Percentiles rank a stretch among this genome's conserved stretches.
These are phyloP conservation scores for Notothenia coriiceps DNA, from an alignment of 2,113 vertebrate species.

Conservation along the genomic window DNA sequence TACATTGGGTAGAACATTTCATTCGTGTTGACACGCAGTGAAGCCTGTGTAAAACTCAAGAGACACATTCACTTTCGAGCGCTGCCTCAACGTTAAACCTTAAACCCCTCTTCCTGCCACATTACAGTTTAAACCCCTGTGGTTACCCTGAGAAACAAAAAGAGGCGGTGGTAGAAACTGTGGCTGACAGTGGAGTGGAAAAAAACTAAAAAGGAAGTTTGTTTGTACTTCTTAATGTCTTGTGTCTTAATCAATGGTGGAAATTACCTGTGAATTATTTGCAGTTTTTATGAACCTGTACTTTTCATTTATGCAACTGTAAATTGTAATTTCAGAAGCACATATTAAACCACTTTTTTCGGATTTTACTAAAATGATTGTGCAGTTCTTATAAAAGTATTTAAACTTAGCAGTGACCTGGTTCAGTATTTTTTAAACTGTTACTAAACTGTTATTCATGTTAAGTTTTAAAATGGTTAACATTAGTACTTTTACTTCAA, in stretches of 20 bases:
- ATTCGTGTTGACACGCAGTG: background rate
- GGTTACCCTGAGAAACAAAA: background rate
- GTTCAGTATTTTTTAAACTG: too few relatives aligned
- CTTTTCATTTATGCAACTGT: background rate
- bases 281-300: background rate
- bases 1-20: background rate
- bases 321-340: background rate
- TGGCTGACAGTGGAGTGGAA: background rate
- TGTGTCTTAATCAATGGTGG: background rate
- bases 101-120: slow-evolving; percentile 1
- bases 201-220: slow-evolving; percentile 5
- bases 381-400: background rate
- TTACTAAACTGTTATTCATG: background rate
- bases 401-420: background rate
- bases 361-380: too few relatives aligned
- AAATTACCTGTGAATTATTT: background rate
- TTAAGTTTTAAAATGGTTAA: background rate
- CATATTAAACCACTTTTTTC: background rate
- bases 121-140: background rate
- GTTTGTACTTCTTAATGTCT: background rate
- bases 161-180: too few relatives aligned
- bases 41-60: background rate
- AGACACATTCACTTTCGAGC: background rate
- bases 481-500: background rate
- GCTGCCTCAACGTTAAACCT: background rate